These are phyloP conservation scores for Felis chaus DNA, from an alignment of 2,113 vertebrate genomes.

Conservation along the genomic window DNA sequence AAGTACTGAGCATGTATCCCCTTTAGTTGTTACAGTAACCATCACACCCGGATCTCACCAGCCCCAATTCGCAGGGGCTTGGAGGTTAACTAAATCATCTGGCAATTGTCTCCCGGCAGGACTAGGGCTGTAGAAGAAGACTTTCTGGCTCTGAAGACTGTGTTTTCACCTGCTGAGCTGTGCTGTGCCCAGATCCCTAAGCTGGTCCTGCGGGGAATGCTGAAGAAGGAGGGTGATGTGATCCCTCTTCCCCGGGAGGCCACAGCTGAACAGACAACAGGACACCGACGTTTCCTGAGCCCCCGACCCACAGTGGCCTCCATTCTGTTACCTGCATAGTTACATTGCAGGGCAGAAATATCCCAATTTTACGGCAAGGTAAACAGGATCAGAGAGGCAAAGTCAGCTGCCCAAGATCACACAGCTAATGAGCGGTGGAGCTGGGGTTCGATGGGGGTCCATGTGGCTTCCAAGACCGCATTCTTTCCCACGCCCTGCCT, in stretches of 20 bases:
- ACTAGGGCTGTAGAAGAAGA: background rate
- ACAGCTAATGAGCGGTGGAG: background rate
- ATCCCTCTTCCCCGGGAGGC: rapidly evolving
- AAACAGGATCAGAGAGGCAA: background rate
- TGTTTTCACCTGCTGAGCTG: background rate
- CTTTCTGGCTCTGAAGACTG: background rate
- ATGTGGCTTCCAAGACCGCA: background rate
- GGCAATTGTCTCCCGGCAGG: rapidly evolving
- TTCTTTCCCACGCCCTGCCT: background rate
- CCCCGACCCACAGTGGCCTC: too few relatives aligned
- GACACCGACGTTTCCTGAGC: background rate
- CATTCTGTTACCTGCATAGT: background rate
- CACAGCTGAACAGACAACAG: rapidly evolving
- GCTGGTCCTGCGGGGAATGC: background rate
- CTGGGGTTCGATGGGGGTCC: background rate
- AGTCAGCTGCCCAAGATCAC: background rate
- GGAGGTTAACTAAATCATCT: background rate
- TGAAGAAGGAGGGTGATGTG: background rate
- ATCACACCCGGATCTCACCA: rapidly evolving
- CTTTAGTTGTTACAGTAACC: too few relatives aligned
- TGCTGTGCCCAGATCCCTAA: rapidly evolving
- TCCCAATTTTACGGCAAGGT: background rate
- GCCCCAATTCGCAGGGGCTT: background rate
- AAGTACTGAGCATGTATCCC: rapidly evolving
- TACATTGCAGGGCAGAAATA: background rate